phyloP scores from a whole-genome alignment of 2,888 invertebrate genomes.

The Trachelus tabidus region DNA sequence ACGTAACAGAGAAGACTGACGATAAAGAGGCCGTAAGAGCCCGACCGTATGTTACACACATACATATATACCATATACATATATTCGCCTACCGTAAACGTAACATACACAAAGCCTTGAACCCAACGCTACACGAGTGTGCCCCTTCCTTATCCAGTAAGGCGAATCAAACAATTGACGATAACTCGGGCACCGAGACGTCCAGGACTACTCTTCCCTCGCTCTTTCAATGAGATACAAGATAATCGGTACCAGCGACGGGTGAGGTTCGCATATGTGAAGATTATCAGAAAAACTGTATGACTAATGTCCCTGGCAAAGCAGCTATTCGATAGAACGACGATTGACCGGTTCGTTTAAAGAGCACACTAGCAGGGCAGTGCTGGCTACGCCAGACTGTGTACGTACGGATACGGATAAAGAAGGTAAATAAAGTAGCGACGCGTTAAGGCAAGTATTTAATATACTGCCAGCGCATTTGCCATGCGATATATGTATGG shows the following conservation, averaged over 20 bases:
- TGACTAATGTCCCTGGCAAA: conserved; percentile 23
- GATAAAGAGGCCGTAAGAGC: not conserved
- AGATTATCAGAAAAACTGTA: not conserved
- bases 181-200: conserved; percentile 11
- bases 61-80: not conserved
- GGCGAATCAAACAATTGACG: conserved; percentile 27
- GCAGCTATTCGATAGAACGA: conserved; percentile 43
- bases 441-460: not conserved
- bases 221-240: not conserved
- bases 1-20: not conserved
- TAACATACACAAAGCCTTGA: too few species aligned
- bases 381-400: not conserved
- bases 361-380: conserved; percentile 30
- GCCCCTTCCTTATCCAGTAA: not conserved
- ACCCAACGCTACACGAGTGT: too few species aligned
- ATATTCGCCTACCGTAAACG: not conserved
- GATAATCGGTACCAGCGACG: conserved; percentile 8
- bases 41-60: not conserved
- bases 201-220: not conserved
- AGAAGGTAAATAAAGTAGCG: not conserved
- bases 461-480: not conserved
- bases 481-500: not conserved
- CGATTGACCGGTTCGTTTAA: conserved; percentile 50
- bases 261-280: not conserved
- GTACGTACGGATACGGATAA: not conserved